Conservation (phyloP, 2,797 vertebrate species). For the Falco peregrinus region DNA sequence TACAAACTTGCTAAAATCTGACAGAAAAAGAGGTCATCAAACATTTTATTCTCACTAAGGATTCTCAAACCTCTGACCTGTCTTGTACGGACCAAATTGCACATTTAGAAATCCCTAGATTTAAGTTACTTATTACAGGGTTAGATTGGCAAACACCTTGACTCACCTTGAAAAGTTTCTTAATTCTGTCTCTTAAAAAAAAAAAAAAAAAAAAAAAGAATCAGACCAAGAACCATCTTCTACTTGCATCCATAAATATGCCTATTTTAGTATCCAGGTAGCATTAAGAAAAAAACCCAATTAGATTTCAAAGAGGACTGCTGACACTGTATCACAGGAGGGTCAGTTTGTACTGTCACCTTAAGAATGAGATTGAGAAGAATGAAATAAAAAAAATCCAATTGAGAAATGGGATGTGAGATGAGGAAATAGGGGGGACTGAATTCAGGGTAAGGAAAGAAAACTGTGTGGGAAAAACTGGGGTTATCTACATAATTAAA, state of each 20-base stretch:
- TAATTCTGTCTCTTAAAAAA: background rate
- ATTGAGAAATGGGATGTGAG: background rate
- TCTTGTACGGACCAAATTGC: background rate
- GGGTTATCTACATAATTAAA: background rate
- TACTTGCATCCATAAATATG: background rate
- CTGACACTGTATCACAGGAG: background rate
- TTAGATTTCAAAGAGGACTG: background rate
- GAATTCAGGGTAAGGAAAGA: background rate
- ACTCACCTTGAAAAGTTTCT: background rate
- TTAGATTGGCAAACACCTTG: background rate
- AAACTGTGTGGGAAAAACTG: accelerated
- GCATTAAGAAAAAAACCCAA: background rate
- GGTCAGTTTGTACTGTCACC: background rate
- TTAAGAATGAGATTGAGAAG: background rate
- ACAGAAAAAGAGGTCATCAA: background rate
- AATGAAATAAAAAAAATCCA: background rate
- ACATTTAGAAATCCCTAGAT: background rate
- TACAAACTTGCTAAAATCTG: background rate
- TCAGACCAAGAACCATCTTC: accelerated
- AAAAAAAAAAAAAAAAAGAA: background rate
- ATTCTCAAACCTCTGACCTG: background rate
- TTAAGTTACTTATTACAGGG: background rate
- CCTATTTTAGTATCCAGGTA: background rate
- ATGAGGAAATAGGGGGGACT: background rate
- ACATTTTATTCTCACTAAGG: background rate